These are phyloP conservation scores for Nomada fucata DNA, from an alignment of 2,888 invertebrate genomes.

Conservation along the genomic window DNA sequence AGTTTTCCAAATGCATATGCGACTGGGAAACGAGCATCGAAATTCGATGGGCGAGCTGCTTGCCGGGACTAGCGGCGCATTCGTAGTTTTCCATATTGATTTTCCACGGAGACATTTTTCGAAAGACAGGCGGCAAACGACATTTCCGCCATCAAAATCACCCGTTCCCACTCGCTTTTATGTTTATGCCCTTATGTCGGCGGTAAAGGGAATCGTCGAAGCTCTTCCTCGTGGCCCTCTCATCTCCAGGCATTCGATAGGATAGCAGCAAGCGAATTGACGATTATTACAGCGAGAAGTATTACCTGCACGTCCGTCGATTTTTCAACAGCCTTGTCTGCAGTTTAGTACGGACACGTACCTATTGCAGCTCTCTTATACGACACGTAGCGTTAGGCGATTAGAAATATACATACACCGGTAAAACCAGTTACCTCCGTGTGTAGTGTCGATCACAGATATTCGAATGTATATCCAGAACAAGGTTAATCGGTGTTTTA, in stretches of 20 bases:
- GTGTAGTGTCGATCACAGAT: too few relatives aligned
- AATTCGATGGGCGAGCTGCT: constrained; percentile 56
- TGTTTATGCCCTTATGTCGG: constrained; percentile 16
- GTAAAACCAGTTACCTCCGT: too few relatives aligned
- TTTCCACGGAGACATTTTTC: constrained; percentile 30
- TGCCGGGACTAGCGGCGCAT: constrained; percentile 12
- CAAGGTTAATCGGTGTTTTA: too few relatives aligned
- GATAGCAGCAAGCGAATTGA: not conserved
- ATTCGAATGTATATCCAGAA: too few relatives aligned
- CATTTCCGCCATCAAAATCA: constrained; percentile 22
- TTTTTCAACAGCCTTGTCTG: not conserved
- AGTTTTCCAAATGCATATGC: constrained; percentile 27
- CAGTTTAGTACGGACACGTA: not conserved
- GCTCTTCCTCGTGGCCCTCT: not conserved
- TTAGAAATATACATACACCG: too few relatives aligned
- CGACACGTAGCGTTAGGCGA: too few relatives aligned
- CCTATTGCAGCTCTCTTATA: too few relatives aligned
- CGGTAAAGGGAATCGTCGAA: constrained; percentile 9
- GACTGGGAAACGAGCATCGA: constrained; percentile 54
- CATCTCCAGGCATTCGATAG: not conserved
- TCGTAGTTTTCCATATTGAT: constrained; percentile 40
- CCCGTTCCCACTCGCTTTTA: constrained; percentile 40
- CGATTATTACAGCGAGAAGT: not conserved
- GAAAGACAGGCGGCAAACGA: constrained; percentile 34
- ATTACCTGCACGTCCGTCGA: not conserved